Evolutionary conservation across 2,888 invertebrate genomes (phyloP).

Genomic region (Antheraea assamensis): DNA sequence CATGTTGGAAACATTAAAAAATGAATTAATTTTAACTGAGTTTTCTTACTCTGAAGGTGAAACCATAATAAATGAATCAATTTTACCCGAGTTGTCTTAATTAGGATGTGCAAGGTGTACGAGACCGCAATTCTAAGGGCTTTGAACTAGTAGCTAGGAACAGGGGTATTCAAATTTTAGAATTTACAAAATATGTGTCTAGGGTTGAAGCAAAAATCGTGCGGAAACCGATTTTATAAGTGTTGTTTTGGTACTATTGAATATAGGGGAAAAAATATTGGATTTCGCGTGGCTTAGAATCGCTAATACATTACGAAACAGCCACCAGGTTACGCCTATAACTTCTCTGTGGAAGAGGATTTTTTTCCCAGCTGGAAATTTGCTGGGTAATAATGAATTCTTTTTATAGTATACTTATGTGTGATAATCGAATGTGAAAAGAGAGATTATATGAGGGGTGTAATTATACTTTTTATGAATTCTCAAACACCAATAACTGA

Average conservation of each 20-base stretch:
- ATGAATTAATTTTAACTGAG: background rate
- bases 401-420: background rate
- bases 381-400: background rate
- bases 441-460: background rate
- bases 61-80: background rate
- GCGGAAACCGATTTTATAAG: no score
- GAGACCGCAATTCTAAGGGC: background rate
- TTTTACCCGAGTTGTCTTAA: background rate
- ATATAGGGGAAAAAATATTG: no score
- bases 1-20: background rate
- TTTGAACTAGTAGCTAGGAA: background rate
- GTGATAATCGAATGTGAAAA: background rate
- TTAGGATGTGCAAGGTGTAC: background rate
- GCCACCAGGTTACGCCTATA: no score
- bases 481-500: background rate
- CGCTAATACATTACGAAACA: no score
- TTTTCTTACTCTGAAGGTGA: background rate
- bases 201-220: no score
- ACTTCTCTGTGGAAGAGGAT: no score
- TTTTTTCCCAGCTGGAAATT: no score
- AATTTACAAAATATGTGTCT: background rate
- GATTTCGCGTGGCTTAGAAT: no score
- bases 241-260: no score
- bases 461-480: background rate
- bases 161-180: background rate